Base-by-base conservation (phyloP, 2,888 invertebrate genomes). In the Pandemis corylana region DNA sequence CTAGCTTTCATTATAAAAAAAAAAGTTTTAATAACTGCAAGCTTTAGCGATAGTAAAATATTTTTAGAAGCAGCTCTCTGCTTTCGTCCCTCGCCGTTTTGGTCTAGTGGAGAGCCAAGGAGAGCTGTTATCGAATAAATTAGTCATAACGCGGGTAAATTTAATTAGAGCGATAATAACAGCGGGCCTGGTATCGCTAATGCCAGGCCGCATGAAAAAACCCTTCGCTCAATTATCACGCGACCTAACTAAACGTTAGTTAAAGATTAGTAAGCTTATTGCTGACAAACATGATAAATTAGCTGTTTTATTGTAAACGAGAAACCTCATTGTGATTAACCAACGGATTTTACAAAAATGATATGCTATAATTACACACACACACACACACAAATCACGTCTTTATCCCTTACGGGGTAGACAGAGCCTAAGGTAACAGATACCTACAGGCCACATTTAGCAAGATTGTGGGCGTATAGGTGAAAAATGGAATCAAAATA, bases 111-210 rank as follows among this genome's bases (percentile, higher is more conserved):
- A 80, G 70, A 68, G 79, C 81, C 77, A 81, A 87, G 83, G 78
- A 80, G 78, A 79, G 84, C 83, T 84, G 85, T 87, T 89, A 85
- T 87, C 85, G 83, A 84, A 88, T 88, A 91, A 92, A 93, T 92
- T 92, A 92, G 91, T 93, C 89, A 91, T 91, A 91, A 86, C 85
- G 82, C 82, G 84, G 84, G 85, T 84, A 82, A 85, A 88, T 89
- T 90, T 92, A 92, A 93, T 92, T 90, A 92, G 85, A 88, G 92
- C 83, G 85, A 85, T 89, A 90, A 91, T 91, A 90, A 88, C 83
- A 76, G 84, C 79, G 78, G 77, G 78, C 80, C 46, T 20, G 77
- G 12, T 77, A 84, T 82, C 80, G 78, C 78, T 78, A 82, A 82
- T 81, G 81, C 76, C 71, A 75, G 71, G 74, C 74, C 73, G 77